phyloP scores from a whole-genome alignment of 2,797 vertebrate species.

The Heliangelus exortis region DNA sequence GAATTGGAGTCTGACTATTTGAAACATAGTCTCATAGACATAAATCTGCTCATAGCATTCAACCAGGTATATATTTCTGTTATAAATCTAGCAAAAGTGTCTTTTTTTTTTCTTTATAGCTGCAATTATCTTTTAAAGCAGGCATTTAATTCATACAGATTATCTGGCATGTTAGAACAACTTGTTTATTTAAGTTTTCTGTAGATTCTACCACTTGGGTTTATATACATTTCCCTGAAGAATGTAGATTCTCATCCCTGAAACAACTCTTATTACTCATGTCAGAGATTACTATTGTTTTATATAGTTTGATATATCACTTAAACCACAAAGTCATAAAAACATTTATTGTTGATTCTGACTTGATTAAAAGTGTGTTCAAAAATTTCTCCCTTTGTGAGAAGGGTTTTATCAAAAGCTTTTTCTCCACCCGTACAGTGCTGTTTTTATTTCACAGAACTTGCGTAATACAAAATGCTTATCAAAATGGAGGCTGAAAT shows the following conservation, averaged over 20 bases:
- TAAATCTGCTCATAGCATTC: neutral
- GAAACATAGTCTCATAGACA: neutral
- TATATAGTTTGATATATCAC: neutral
- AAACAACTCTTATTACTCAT: neutral
- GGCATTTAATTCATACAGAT: neutral
- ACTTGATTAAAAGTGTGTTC: slow-evolving; percentile 5
- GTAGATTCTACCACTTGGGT: neutral
- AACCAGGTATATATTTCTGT: neutral
- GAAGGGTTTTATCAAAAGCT: neutral
- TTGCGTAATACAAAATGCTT: neutral
- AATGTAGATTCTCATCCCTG: slow-evolving; percentile 2
- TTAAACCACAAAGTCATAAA: slow-evolving; percentile 5
- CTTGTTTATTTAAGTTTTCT: neutral
- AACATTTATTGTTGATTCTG: neutral
- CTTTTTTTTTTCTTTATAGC: neutral
- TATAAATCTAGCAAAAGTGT: neutral
- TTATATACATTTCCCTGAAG: neutral
- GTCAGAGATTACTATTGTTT: slow-evolving; percentile 1
- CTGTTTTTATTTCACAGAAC: neutral
- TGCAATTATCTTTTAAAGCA: slow-evolving; percentile 17
- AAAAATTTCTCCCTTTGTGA: neutral
- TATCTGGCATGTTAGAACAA: neutral
- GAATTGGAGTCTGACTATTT: neutral
- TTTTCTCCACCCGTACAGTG: neutral
- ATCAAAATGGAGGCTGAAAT: neutral